These are phyloP conservation scores for Nipponia nippon DNA, from an alignment of 2,113 vertebrate genomes.

Conservation along the genomic window DNA sequence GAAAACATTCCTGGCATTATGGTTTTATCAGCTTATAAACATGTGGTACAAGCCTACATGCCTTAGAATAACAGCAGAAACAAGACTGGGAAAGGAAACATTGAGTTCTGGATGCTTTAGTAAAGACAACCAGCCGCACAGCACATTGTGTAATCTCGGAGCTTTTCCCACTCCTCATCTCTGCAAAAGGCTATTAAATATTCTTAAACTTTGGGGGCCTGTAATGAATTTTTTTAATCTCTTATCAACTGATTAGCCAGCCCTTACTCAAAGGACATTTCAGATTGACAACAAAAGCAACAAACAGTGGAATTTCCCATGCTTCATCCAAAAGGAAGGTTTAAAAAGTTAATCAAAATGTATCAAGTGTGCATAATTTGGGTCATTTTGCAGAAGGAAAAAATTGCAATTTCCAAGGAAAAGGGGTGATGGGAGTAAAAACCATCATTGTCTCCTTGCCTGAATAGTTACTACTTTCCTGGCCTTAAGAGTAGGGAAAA, in stretches of 20 bases:
- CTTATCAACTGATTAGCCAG: not conserved
- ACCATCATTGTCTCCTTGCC: not conserved
- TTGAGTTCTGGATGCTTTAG: conserved; percentile 27
- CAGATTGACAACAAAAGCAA: not conserved
- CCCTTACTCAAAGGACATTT: not conserved
- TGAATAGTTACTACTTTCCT: not conserved
- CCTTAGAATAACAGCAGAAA: conserved; percentile 49
- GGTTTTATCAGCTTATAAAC: conserved; percentile 62
- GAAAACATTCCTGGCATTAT: conserved; percentile 51
- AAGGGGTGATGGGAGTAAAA: not conserved
- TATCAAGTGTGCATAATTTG: not conserved
- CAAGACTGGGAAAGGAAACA: conserved; percentile 36
- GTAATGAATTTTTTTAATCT: not conserved
- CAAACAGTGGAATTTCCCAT: not conserved
- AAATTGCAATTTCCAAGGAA: not conserved
- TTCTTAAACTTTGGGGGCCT: not conserved
- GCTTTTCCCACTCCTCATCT: not conserved
- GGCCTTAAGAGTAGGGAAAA: not conserved
- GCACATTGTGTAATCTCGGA: not conserved
- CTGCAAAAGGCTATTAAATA: not conserved
- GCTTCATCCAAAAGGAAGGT: not conserved
- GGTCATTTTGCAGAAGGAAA: not conserved
- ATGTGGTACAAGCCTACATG: conserved; percentile 16
- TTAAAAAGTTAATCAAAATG: not conserved
- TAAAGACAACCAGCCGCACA: conserved; percentile 7